phyloP scores from a whole-genome alignment of 2,888 invertebrate species.

The Acrobasis consociella region DNA sequence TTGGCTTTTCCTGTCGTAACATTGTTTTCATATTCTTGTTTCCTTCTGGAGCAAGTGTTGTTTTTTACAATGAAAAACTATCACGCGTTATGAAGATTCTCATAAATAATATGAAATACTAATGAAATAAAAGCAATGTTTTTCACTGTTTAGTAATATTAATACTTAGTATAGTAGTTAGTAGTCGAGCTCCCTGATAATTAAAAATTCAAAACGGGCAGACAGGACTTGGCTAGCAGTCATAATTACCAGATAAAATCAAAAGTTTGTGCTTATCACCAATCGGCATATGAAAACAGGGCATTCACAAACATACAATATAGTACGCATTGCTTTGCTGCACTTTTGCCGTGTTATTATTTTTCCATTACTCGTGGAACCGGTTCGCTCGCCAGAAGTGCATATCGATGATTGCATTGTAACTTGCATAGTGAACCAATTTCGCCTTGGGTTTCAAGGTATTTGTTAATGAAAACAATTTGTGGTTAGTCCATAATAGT shows the following conservation, averaged over 20 bases:
- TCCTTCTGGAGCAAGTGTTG: neutral
- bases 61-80: neutral
- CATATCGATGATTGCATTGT: slow-evolving; percentile 9
- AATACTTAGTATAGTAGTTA: too few species aligned
- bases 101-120: too few species aligned
- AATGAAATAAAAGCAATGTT: neutral
- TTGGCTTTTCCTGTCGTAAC: neutral
- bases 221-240: neutral
- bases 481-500: slow-evolving; percentile 4
- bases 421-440: slow-evolving; percentile 19
- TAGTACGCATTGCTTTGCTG: slow-evolving; percentile 15
- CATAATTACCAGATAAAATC: neutral
- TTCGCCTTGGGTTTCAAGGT: slow-evolving; percentile 10
- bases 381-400: slow-evolving; percentile 4
- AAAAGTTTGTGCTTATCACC: neutral
- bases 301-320: slow-evolving; percentile 2
- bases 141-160: too few species aligned
- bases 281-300: slow-evolving; percentile 5
- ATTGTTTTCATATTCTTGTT: neutral
- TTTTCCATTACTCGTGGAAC: slow-evolving; percentile 19
- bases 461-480: slow-evolving; percentile 11
- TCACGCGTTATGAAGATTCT: too few species aligned
- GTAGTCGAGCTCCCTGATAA: too few species aligned
- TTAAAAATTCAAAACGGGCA: neutral
- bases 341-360: slow-evolving; percentile 18